These are phyloP conservation scores for Dolichoris vasculosae DNA, from an alignment of 1,140 invertebrate species.

Conservation along the genomic window DNA sequence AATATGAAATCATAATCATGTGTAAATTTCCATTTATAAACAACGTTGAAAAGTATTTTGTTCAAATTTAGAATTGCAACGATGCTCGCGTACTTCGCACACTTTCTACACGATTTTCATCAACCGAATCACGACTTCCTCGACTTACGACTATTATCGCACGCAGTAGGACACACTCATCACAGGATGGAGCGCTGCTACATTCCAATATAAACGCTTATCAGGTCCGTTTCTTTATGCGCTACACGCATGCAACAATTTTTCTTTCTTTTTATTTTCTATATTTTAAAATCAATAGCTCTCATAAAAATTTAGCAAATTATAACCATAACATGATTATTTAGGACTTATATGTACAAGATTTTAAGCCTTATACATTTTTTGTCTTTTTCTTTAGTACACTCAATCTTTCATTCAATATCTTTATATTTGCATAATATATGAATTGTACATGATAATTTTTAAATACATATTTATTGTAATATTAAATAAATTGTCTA, in stretches of 20 bases:
- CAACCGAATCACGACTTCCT: constrained; percentile 28
- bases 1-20: not conserved
- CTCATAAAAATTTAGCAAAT: not conserved
- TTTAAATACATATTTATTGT: too few relatives aligned
- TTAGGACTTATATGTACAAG: not conserved
- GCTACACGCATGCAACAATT: not conserved
- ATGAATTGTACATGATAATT: too few relatives aligned
- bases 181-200: constrained; percentile 24
- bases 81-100: not conserved
- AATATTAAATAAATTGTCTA: too few relatives aligned
- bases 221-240: constrained; percentile 31
- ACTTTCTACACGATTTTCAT: constrained; percentile 28
- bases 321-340: not conserved
- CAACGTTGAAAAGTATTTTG: not conserved
- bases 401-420: not conserved
- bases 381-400: not conserved
- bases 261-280: too few relatives aligned
- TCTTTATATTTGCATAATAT: not conserved
- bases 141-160: constrained; percentile 7
- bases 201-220: constrained; percentile 34
- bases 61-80: not conserved
- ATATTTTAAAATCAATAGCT: too few relatives aligned
- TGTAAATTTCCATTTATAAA: not conserved
- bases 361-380: not conserved
- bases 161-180: constrained; percentile 39